These are phyloP conservation scores for Channa argus DNA, from an alignment of 2,113 vertebrate genomes.

Conservation along the genomic window DNA sequence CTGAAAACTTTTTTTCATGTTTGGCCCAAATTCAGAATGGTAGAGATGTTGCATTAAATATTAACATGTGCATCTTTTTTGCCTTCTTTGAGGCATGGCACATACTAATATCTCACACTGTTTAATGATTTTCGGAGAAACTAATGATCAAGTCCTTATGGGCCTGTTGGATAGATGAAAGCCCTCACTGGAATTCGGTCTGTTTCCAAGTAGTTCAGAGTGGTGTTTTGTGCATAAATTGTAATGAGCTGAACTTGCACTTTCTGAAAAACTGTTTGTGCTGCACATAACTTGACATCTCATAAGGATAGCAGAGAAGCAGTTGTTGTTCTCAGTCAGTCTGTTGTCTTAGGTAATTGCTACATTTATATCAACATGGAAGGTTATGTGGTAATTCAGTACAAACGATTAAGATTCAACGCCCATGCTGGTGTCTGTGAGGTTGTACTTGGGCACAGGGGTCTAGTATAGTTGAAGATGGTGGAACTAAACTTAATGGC, in stretches of 20 bases:
- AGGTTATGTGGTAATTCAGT: slow-evolving; percentile 2
- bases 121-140: slow-evolving; percentile 73
- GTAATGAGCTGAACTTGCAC: slow-evolving; percentile 73
- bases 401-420: slow-evolving; percentile 1
- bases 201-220: slow-evolving; percentile 69
- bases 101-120: slow-evolving; percentile 53
- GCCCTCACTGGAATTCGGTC: slow-evolving; percentile 70
- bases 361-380: slow-evolving; percentile 39
- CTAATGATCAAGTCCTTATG: slow-evolving; percentile 77
- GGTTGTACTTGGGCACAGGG: background rate
- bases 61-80: slow-evolving; percentile 46
- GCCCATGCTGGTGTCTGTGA: background rate
- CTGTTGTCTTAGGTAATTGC: slow-evolving; percentile 38
- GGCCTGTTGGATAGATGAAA: slow-evolving; percentile 75
- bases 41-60: slow-evolving; percentile 62
- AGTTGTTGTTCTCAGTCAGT: slow-evolving; percentile 46
- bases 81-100: slow-evolving; percentile 56
- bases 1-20: slow-evolving; percentile 38
- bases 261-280: slow-evolving; percentile 70
- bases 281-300: slow-evolving; percentile 59
- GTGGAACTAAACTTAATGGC: background rate
- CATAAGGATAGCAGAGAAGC: slow-evolving; percentile 23
- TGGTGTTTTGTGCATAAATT: slow-evolving; percentile 55
- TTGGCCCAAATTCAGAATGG: slow-evolving; percentile 59
- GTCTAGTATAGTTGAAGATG: background rate